These are phyloP conservation scores for Lasioglossum lativentre DNA, from an alignment of 2,888 invertebrate species.

Conservation along the genomic window DNA sequence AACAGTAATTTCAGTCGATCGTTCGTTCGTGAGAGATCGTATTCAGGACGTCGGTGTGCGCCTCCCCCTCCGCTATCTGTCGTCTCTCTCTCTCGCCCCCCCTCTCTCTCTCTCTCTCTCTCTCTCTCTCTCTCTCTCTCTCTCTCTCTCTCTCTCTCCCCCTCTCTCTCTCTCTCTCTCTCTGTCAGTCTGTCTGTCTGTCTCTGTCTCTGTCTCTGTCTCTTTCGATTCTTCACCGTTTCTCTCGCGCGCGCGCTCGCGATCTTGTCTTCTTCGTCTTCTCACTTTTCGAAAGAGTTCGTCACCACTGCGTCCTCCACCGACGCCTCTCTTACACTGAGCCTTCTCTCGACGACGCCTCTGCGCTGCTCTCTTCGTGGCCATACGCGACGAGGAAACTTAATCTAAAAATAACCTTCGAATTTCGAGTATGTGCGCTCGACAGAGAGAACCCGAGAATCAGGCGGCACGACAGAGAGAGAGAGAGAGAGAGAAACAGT, in stretches of 20 bases:
- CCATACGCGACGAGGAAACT: slow-evolving; percentile 73
- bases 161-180: slow-evolving; percentile 7
- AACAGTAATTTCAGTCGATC: slow-evolving; percentile 74
- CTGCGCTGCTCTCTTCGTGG: slow-evolving; percentile 74
- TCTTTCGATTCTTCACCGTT: slow-evolving; percentile 42
- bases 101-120: slow-evolving; percentile 10
- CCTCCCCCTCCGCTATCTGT: slow-evolving; percentile 44
- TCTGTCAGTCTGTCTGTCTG: too few species aligned
- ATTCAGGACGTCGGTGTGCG: slow-evolving; percentile 74
- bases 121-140: slow-evolving; percentile 27
- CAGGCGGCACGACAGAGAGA: background rate
- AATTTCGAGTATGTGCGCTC: slow-evolving; percentile 77
- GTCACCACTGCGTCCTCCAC: slow-evolving; percentile 79
- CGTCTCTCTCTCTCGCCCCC: slow-evolving; percentile 31
- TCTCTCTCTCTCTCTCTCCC: slow-evolving; percentile 26
- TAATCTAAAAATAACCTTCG: slow-evolving; percentile 79
- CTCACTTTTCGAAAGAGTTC: slow-evolving; percentile 66
- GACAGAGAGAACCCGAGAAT: slow-evolving; percentile 33
- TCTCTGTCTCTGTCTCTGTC: slow-evolving; percentile 9
- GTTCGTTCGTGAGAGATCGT: slow-evolving; percentile 79
- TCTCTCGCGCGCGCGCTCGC: slow-evolving; percentile 33
- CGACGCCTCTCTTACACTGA: slow-evolving; percentile 83
- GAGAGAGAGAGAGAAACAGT: slow-evolving; percentile 12
- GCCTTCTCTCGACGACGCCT: slow-evolving; percentile 55
- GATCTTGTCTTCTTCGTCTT: slow-evolving; percentile 41